These are phyloP conservation scores for Ptilorrhoa leucosticta DNA, from an alignment of 2,113 vertebrate species.

Conservation along the genomic window DNA sequence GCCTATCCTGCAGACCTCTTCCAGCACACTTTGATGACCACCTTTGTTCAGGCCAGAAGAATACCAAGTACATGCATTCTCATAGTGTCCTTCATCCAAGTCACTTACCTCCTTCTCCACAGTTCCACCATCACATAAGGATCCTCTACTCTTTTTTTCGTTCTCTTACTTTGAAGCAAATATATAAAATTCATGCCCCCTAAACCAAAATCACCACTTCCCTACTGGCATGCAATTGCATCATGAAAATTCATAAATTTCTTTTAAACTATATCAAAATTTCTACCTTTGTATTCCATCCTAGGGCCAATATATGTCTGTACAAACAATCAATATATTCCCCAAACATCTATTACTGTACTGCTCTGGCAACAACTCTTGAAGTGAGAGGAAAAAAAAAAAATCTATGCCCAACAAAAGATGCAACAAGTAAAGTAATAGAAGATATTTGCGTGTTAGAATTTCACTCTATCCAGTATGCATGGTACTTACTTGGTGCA, in stretches of 20 bases:
- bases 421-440: background rate
- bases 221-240: background rate
- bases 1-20: background rate
- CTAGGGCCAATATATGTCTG: background rate
- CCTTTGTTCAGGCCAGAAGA: background rate
- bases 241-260: background rate
- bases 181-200: background rate
- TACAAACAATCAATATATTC: background rate
- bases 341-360: background rate
- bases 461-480: background rate
- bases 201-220: background rate
- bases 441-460: background rate
- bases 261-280: background rate
- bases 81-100: background rate
- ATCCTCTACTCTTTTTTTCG: background rate
- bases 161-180: background rate
- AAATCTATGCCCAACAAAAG: background rate
- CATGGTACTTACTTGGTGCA: slow-evolving; percentile 88
- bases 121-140: background rate
- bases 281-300: background rate
- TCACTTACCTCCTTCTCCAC: background rate
- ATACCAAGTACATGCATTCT: background rate
- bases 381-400: background rate
- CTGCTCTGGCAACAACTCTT: background rate
- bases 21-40: background rate